Conservation (phyloP, 2,113 vertebrate species). For the Chascanopsetta lugubris region DNA sequence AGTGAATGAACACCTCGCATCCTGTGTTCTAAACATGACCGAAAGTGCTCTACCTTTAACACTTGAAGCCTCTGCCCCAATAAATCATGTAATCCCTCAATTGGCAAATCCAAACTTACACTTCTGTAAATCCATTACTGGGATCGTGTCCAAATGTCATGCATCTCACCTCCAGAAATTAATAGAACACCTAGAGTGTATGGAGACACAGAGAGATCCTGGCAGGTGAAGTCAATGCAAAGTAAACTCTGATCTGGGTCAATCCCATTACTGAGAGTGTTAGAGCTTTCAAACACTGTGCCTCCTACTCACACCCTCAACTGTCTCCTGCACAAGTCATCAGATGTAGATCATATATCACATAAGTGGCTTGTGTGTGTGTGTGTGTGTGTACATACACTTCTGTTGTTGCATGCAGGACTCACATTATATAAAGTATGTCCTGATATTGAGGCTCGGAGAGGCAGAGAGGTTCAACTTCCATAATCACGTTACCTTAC, state of each 20-base stretch:
- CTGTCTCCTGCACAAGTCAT: conserved; percentile 47
- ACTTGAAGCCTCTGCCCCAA: not conserved
- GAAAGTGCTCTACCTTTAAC: not conserved
- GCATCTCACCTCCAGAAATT: conserved; percentile 25
- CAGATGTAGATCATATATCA: conserved; percentile 41
- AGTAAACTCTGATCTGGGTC: conserved; percentile 44
- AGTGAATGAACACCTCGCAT: too few species aligned
- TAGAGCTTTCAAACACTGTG: conserved; percentile 9
- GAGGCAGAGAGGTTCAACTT: conserved; percentile 29
- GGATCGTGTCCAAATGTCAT: not conserved
- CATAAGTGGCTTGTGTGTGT: conserved; percentile 20
- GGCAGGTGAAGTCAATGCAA: not conserved
- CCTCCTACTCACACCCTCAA: conserved; percentile 41
- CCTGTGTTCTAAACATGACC: too few species aligned
- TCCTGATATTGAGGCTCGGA: conserved; percentile 25
- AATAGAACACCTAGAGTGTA: conserved; percentile 22
- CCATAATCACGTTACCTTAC: conserved; percentile 56
- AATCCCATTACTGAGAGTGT: conserved; percentile 47
- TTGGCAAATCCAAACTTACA: conserved; percentile 14
- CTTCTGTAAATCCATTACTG: conserved; percentile 21
- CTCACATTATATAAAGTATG: not conserved
- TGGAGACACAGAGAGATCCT: conserved; percentile 4
- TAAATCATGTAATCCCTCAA: conserved; percentile 15
- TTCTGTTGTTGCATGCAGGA: too few species aligned
- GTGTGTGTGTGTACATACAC: too few species aligned